These are phyloP conservation scores for Lingula anatina DNA, from an alignment of 2,888 invertebrate species.

Conservation along the genomic window DNA sequence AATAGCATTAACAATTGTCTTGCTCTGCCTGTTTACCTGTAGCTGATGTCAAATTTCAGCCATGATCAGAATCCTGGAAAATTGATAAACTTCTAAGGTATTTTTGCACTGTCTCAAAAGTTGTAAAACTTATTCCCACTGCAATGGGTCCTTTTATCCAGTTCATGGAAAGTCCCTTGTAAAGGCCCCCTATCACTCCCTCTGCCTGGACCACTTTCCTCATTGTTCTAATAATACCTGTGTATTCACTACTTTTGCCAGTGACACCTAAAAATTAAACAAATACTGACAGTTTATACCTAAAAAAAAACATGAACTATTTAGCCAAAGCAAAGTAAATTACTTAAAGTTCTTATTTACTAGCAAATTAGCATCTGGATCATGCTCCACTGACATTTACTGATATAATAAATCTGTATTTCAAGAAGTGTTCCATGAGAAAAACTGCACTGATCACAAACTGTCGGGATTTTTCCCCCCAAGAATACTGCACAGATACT, in stretches of 20 bases:
- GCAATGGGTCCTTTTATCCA: constrained; percentile 77
- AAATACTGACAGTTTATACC: neutral
- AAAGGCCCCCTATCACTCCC: constrained; percentile 83
- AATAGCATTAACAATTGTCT: too few relatives aligned
- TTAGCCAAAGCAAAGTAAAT: too few relatives aligned
- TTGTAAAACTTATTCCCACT: constrained; percentile 89
- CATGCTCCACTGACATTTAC: neutral
- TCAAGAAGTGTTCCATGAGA: too few relatives aligned
- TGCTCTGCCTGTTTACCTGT: too few relatives aligned
- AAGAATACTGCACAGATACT: too few relatives aligned
- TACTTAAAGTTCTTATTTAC: too few relatives aligned
- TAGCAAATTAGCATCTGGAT: too few relatives aligned
- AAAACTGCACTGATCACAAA: too few relatives aligned
- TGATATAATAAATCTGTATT: neutral
- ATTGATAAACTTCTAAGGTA: constrained; percentile 31
- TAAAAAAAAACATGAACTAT: too few relatives aligned
- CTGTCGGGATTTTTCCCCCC: too few relatives aligned
- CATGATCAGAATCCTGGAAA: constrained; percentile 23
- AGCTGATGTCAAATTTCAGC: too few relatives aligned
- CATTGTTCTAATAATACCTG: constrained; percentile 65
- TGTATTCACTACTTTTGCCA: constrained; percentile 56
- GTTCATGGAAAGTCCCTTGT: constrained; percentile 99
- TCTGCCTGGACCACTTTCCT: constrained; percentile 60
- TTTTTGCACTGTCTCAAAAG: constrained; percentile 66
- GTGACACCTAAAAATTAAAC: constrained; percentile 49